These are phyloP conservation scores for Carterocephalus palaemon DNA, from an alignment of 2,888 invertebrate genomes.

Conservation along the genomic window DNA sequence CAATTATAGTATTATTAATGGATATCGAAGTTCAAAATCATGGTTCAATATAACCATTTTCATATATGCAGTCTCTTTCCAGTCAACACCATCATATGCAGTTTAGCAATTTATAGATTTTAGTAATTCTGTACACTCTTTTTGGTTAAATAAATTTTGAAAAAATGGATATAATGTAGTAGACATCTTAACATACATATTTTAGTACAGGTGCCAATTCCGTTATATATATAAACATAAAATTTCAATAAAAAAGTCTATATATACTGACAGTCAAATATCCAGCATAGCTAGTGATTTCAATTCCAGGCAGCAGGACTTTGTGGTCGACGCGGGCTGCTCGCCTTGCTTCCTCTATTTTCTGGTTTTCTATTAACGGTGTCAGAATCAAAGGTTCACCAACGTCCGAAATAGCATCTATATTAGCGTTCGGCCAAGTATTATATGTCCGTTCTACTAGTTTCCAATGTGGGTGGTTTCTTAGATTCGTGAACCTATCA, in stretches of 20 bases:
- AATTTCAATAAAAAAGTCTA: not conserved
- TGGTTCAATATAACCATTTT: too few species aligned
- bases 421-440: not conserved
- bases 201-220: not conserved
- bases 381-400: constrained; percentile 78
- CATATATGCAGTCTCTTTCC: too few species aligned
- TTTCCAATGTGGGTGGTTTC: not conserved
- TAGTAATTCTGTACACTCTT: too few species aligned
- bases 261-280: constrained; percentile 59
- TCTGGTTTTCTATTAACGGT: constrained; percentile 73
- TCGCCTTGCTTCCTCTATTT: constrained; percentile 68
- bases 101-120: too few species aligned
- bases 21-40: too few species aligned
- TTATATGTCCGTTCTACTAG: not conserved
- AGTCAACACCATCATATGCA: too few species aligned
- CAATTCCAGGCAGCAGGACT: constrained; percentile 62
- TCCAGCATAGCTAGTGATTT: constrained; percentile 73
- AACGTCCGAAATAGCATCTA: constrained; percentile 43
- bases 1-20: too few species aligned
- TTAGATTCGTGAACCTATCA: not conserved
- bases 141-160: too few species aligned
- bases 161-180: too few species aligned
- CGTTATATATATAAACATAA: not conserved
- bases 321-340: constrained; percentile 63
- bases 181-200: not conserved